phyloP scores from a whole-genome alignment of 30 jellyfish, hydroid and myxozoan genomes.

The Catostylus mosaicus region DNA sequence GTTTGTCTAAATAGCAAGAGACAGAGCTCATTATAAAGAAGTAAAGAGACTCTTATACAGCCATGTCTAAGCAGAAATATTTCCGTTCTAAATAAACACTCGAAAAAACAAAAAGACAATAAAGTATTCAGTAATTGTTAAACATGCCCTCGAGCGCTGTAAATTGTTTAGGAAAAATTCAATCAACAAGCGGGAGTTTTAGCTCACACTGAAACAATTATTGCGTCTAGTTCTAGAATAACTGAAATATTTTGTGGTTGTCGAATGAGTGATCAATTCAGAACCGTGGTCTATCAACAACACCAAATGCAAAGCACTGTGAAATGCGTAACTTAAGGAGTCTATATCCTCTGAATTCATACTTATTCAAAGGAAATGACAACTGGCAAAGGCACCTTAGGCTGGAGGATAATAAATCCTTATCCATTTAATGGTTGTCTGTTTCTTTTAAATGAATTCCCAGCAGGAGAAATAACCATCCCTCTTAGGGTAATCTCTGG shows the following conservation, averaged over 20 bases:
- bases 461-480: constrained; percentile 57
- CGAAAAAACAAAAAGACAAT: background rate
- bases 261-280: constrained; percentile 9
- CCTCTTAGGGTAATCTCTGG: background rate
- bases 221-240: constrained; percentile 31
- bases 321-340: background rate
- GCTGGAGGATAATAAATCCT: constrained; percentile 60
- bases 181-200: background rate
- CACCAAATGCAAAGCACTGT: background rate
- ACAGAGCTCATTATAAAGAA: background rate
- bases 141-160: background rate
- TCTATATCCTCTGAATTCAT: constrained; percentile 20
- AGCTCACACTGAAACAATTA: constrained; percentile 21
- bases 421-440: constrained; percentile 58
- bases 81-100: background rate
- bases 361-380: constrained; percentile 36
- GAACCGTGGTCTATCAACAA: background rate
- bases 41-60: background rate
- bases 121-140: background rate
- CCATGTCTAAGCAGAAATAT: background rate
- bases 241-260: constrained; percentile 56
- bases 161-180: background rate
- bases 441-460: constrained; percentile 9
- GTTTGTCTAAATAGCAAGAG: background rate
- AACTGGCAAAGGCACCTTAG: constrained; percentile 42